These are phyloP conservation scores for Limnephilus rhombicus DNA, from an alignment of 2,888 invertebrate species.

Conservation along the genomic window DNA sequence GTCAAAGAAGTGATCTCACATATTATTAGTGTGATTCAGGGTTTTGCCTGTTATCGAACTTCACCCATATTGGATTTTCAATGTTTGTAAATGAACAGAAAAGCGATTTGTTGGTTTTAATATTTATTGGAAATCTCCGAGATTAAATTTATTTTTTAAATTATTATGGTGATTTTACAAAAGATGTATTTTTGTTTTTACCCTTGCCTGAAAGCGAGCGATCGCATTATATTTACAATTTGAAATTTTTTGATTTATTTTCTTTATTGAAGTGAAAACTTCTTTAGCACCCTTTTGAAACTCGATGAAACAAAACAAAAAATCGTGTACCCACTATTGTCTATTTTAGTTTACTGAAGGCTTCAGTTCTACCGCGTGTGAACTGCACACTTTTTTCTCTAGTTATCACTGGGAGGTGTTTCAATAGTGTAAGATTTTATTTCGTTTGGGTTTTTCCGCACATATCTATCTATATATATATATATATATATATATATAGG, in stretches of 20 bases:
- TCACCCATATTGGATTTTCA: background rate
- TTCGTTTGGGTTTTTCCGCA: background rate
- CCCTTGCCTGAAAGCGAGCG: background rate
- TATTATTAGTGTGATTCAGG: background rate
- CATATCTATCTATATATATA: no score
- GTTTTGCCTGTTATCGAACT: background rate
- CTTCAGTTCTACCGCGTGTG: no score
- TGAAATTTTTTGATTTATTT: background rate
- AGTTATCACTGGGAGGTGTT: background rate
- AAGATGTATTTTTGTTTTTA: background rate
- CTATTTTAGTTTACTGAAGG: no score
- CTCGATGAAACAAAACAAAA: no score
- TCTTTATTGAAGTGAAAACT: no score
- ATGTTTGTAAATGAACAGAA: background rate
- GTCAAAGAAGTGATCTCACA: background rate
- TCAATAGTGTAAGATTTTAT: background rate
- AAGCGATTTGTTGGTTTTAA: background rate
- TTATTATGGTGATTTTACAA: no score
- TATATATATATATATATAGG: no score
- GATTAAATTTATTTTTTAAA: no score
- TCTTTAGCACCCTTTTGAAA: no score
- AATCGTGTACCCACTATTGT: no score
- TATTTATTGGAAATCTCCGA: no score
- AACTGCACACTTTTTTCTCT: no score
- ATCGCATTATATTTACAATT: background rate